Percentiles rank a stretch among this genome's conserved stretches.
phyloP scores from a whole-genome alignment of 2,113 vertebrate genomes.

The Alces alces region DNA sequence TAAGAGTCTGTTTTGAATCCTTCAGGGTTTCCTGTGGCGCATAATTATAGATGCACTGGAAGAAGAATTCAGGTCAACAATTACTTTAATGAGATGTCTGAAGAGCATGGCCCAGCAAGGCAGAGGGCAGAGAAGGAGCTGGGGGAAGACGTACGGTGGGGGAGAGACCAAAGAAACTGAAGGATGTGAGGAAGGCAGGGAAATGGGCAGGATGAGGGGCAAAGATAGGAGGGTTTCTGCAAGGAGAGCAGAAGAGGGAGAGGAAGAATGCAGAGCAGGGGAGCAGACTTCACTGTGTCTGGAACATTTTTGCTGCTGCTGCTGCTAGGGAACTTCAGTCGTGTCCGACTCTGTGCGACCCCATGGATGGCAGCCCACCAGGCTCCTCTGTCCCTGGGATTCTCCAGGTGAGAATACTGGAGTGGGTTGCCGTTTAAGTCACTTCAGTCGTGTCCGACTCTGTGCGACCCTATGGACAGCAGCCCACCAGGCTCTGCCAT shows the following conservation, averaged over 20 bases:
- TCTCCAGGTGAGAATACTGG: no score
- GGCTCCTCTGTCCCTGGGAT: no score
- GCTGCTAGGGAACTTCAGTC: no score
- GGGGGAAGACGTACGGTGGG: background rate
- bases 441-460: fast-evolving
- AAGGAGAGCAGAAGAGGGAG: background rate
- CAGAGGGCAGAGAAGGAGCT: slow-evolving; percentile 5
- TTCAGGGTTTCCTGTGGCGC: slow-evolving; percentile 70
- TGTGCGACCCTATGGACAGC: background rate
- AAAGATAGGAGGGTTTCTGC: background rate
- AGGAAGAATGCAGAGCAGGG: background rate
- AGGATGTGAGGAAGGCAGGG: background rate
- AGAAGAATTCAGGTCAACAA: slow-evolving; percentile 80
- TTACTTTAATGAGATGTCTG: slow-evolving; percentile 80
- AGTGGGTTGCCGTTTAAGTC: background rate
- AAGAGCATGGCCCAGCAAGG: slow-evolving; percentile 55
- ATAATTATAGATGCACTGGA: slow-evolving; percentile 81
- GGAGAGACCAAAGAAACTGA: background rate
- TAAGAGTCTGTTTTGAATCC: slow-evolving; percentile 78
- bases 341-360: no score
- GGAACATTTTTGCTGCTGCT: background rate
- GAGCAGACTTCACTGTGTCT: background rate
- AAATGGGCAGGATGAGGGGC: no score
- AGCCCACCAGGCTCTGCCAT: background rate
- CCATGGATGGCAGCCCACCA: no score